Base-by-base conservation (phyloP, 2,797 vertebrate genomes). In the Carduelis carduelis region DNA sequence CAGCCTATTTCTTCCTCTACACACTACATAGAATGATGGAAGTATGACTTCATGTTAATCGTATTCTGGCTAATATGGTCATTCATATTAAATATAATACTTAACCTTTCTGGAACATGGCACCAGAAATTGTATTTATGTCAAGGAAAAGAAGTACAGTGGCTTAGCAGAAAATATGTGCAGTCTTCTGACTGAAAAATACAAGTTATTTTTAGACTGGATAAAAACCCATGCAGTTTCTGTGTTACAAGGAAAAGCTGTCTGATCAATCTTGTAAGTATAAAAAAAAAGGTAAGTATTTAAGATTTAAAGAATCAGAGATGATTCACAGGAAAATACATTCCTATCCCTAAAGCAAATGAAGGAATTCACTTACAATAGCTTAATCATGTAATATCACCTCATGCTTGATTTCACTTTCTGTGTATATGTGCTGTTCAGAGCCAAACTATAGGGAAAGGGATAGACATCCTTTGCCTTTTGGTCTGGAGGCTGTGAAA, bases 291-390 rank as follows among this genome's bases (percentile, higher is more conserved):
- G 24, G 10, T 61, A 77, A 83, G 64, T 41, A 55, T 83, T 85
- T 91, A 69, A 87, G 70, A 59, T 91, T 59, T 47, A 83, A n/a
- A 87, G 76, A 89, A 85, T 88, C 60, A 93, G 65, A 78, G 86
- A 77, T 71, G 60, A 94, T 83, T 87, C 56, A 89, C 12, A 80
- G 56, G 30, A 87, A 91, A 87, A 85, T 83, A 80, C 13, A 74
- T 57, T 87, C 22, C 16, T 43, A 91, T 57, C 32, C 52, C 32
- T 60, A 68, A 77, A 76, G 49, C 27, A 87, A 79, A 95, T 52
- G 28, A 80, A 85, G 28, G n/a, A 84, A 83, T 41, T 83, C 4
- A 55, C n/a, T 88, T 23, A 92, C 21, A 93, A 87, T 80, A 78
- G 71, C 34, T 80, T 85, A 92, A 94, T 81, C 68, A 87, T 63